Evolutionary conservation across 1,140 invertebrate genomes (phyloP), one percentile per base, ranked within the genome.

Genomic region (Camponotus pennsylvanicus): DNA sequence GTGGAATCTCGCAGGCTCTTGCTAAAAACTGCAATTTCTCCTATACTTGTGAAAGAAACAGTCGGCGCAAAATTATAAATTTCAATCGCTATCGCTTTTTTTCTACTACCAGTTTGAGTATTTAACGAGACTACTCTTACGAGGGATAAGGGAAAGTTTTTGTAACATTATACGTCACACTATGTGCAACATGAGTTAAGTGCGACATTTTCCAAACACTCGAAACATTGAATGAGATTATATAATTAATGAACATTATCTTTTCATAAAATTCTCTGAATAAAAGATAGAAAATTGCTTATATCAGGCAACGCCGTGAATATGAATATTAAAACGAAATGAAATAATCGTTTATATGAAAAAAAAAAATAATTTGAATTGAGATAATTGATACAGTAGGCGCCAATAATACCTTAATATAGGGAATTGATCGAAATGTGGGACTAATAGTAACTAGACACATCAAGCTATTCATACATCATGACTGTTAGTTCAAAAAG

Each of bases 1-100:
- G 55, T 49, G 57, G 69, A 83, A 83, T 83, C 69, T 83, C 69
- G n/a, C 79, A 42, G 57, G 37, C 27, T 73, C 40, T 7, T 4
- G 69, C 79, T 83, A 83, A 83, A 75, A 83, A 73, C 42, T 63
- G 40, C 79, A 15, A 52, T 69, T 9, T 55, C 52, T 34, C 11
- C 32, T 34, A 15, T 13, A 32, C 34, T 70, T 42, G 21, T 21
- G 34, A 55, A 45, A 69, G 2, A 2, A 15, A 8, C 63, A 37
- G 34, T 52, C 42, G 18, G 5, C 2, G 18, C 21, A 13, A 7
- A 80, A 69, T 80, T 70, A 57, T 42, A 67, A 55, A 52, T 66
- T 27, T 45, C 7, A 40, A 18, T 49, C 42, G 13, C 27, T 64
- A 32, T 64, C 13, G 34, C 13, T 27, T 15, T 11, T 27, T 52